Evolutionary conservation across 2,797 vertebrate genomes (phyloP), one percentile per base, ranked within the genome.

Genomic region (Tinamus major): DNA sequence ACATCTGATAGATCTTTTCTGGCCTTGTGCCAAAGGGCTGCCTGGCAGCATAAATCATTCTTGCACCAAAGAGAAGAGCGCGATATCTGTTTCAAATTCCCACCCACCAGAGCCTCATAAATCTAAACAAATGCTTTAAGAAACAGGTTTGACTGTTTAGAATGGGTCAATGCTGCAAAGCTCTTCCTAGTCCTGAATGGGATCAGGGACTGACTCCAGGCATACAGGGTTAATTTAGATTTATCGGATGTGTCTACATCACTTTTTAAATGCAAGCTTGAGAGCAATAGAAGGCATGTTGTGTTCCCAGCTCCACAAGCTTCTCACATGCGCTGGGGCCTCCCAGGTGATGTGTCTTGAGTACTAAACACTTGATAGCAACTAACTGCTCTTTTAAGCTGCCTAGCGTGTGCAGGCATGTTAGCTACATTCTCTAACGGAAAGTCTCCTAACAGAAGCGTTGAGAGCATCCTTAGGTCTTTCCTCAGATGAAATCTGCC

Each of bases 21-120:
- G 94, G 91, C 91, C 75, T 64, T 1, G 11, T 89, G 90, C 91
- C 92, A 0, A 58, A 55, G 72, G 90, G 49, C 91, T 97, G 90
- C 87, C 89, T 85, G 83, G 87, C 82, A 77, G 70, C 89, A 79
- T 94, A 96, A 97, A 96, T 96, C 94, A 94, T 93, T 83, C 79
- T 89, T 84, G 56, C 85, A 83, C 92, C 62, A 72, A 85, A 85
- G 81, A 95, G 93, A 95, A 78, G 86, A 95, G 77, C 78, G 48
- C 0, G 1, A 93, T 93, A 86, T 92, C 92, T 90, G 12, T 96
- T 96, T 95, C 92, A 90, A 70, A 81, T 94, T 96, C 87, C 86
- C 92, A 95, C 95, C 91, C 92, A 86, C 91, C 72, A 95, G 90
- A 85, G 92, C 81, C 89, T 95, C 93, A 53, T 93, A 96, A 95